Base-by-base conservation (phyloP, 2,113 vertebrate genomes). In the Micronisus gabar region DNA sequence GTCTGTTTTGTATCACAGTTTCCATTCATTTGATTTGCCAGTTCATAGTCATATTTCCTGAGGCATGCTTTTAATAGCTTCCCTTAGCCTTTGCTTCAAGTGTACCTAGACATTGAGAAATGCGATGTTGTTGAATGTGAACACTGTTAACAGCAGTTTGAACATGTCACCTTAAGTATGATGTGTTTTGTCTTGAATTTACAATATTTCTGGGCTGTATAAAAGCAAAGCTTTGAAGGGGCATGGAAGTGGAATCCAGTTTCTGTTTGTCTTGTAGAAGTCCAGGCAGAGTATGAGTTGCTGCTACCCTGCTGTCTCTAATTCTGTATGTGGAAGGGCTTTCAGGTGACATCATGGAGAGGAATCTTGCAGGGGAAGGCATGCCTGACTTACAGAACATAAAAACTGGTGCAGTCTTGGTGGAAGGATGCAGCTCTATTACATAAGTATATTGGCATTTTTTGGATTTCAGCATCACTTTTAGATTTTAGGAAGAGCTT, bases 21-120 rank as follows among this genome's bases (percentile, higher is more conserved):
- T 97, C 83, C 27, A 47, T 86, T 88, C 78, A 78, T 88, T 94
- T 94, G 55, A 74, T 92, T 94, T 81, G 36, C 82, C 26, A 66
- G n/a, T 86, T 47, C 21, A 20, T 50, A 62, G 47, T 84, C 13
- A 1, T 84, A 19, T 79, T 93, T 96, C 53, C 38, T 56, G 89
- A 94, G n/a, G 32, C 45, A 61, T 0, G 3, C 29, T 78, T 92
- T 86, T 83, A 94, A 74, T 87, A 89, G 66, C 52, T 75, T 85
- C 78, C 43, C 32, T 89, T 85, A 68, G 55, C 40, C 65, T 95
- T 86, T 58, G 62, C 30, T 87, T 90, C 45, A 78, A 81, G 47
- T 59, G 6, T 84, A 45, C 56, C 20, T 76, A 56, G 68, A 47
- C 29, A 11, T 7, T 81, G 65, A 85, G 73, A 89, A 95, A 75